Evolutionary conservation across 2,888 invertebrate species (phyloP).

Genomic region (Drosophila pegasa): DNA sequence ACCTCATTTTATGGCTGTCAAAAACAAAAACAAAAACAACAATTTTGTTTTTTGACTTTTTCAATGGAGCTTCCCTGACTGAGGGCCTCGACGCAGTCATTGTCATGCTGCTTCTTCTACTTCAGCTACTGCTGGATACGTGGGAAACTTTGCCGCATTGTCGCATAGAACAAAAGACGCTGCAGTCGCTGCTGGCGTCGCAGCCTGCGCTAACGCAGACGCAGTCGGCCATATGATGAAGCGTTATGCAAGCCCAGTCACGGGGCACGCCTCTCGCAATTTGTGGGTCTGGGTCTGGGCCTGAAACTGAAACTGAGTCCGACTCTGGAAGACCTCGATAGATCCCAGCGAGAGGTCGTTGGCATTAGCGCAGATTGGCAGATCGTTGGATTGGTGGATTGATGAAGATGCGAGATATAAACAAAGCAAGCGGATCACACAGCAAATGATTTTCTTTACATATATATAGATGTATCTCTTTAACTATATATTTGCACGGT

Average conservation of each 20-base stretch:
- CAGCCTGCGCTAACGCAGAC: slow-evolving; percentile 17
- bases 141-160: slow-evolving; percentile 64
- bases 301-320: slow-evolving; percentile 8
- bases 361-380: slow-evolving; percentile 25
- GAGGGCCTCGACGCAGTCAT: slow-evolving; percentile 21
- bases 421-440: slow-evolving; percentile 19
- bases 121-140: slow-evolving; percentile 32
- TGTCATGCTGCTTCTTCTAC: slow-evolving; percentile 3
- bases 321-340: slow-evolving; percentile 7
- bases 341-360: slow-evolving; percentile 35
- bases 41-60: slow-evolving; percentile 3
- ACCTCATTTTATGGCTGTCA: slow-evolving; percentile 14
- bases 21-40: neutral
- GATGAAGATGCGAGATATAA: slow-evolving; percentile 24
- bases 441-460: slow-evolving; percentile 12
- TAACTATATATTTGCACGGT: slow-evolving; percentile 42
- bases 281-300: slow-evolving; percentile 31
- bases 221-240: slow-evolving; percentile 41
- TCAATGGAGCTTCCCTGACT: slow-evolving; percentile 36
- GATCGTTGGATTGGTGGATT: slow-evolving; percentile 10
- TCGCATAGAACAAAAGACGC: slow-evolving; percentile 67
- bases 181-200: slow-evolving; percentile 20
- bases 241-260: slow-evolving; percentile 50
- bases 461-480: slow-evolving; percentile 15
- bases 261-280: slow-evolving; percentile 18